Percentiles rank a stretch among this genome's conserved stretches.
phyloP scores from a whole-genome alignment of 2,113 vertebrate species.

The Canis aureus region DNA sequence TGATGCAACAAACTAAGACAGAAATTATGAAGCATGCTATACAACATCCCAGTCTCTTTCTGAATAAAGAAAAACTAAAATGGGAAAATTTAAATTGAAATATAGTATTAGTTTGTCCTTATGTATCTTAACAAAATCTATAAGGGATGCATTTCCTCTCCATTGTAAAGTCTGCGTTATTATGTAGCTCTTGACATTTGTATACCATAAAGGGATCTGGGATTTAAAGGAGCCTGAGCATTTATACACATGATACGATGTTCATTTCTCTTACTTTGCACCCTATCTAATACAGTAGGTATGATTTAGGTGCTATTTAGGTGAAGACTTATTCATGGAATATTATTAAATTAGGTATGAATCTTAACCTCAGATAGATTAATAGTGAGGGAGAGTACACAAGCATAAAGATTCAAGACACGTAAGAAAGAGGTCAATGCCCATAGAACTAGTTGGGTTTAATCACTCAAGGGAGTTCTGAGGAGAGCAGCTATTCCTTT shows the following conservation, averaged over 20 bases:
- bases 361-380: background rate
- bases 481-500: background rate
- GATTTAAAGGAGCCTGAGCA: background rate
- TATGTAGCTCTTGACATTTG: background rate
- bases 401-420: background rate
- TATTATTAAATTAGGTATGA: background rate
- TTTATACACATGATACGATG: background rate
- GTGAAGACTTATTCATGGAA: background rate
- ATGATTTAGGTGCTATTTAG: background rate
- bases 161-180: background rate
- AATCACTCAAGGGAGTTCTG: background rate
- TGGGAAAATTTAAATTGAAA: rapidly evolving
- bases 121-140: background rate
- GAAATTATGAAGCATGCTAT: background rate
- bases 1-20: background rate
- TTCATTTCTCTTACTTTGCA: background rate
- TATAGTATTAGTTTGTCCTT: background rate
- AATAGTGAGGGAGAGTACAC: background rate
- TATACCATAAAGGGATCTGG: background rate
- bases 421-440: background rate
- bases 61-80: constrained; percentile 34
- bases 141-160: background rate
- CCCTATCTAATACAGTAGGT: background rate
- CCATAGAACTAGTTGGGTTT: background rate
- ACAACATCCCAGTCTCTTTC: background rate